These are phyloP conservation scores for Burhinus bistriatus DNA, from an alignment of 2,113 vertebrate genomes.

Conservation along the genomic window DNA sequence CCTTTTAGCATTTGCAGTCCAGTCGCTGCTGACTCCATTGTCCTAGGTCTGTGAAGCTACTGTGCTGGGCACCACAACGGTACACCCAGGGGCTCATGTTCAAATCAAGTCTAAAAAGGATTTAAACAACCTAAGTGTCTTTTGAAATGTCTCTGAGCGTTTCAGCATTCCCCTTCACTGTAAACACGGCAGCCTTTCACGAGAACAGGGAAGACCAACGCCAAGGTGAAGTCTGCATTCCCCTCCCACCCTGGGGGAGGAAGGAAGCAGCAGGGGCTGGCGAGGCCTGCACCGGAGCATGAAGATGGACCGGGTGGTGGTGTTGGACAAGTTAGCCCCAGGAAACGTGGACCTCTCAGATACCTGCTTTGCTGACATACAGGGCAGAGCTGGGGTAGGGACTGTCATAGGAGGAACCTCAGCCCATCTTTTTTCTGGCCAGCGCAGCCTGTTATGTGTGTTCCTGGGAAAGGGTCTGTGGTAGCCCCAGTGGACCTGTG, in stretches of 20 bases:
- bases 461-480: not conserved
- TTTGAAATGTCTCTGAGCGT: not conserved
- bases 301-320: not conserved
- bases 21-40: not conserved
- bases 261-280: not conserved
- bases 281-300: too few species aligned
- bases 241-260: not conserved
- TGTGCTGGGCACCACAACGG: accelerated
- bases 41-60: not conserved
- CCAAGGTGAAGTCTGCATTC: not conserved
- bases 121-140: not conserved
- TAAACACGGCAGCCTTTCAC: not conserved
- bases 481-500: accelerated
- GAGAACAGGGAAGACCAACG: not conserved
- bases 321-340: not conserved
- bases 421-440: not conserved
- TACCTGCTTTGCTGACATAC: not conserved
- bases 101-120: not conserved
- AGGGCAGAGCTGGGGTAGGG: not conserved
- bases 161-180: not conserved
- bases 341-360: not conserved
- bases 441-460: accelerated
- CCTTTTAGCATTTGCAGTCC: not conserved
- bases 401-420: not conserved
- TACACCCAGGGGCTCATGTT: accelerated